Evolutionary conservation across 2,888 invertebrate species (phyloP), one percentile per base, ranked within the genome.

Genomic region (Hybos culiciformis): DNA sequence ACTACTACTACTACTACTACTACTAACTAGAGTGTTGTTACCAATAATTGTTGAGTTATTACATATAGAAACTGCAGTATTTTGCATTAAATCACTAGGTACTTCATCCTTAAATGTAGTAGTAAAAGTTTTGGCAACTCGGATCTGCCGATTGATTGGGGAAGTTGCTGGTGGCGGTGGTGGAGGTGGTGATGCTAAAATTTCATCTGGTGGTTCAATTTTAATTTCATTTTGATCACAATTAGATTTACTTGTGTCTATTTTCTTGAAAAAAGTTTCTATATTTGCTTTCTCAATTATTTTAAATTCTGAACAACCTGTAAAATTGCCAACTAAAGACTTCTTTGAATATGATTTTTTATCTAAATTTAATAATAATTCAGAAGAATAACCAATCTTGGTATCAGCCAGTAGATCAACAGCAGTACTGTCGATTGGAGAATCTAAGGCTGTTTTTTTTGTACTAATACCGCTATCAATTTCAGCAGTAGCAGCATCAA

Each of bases 221-320:
- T 58, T 60, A 15, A 54, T 52, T 8, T 44, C 45, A 4, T 51
- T 46, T 21, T 51, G 40, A 39, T 50, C 41, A 20, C 47, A 39
- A 21, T 20, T 21, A 14, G 32, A 11, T 20, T 37, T 17, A 12
- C 20, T 24, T 42, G 50, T 31, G 24, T 51, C 48, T 33, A 53
- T 51, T 37, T 55, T 56, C 34, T 55, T 56, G 37, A 65, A 65
- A 54, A 65, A 65, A n/a, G 46, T 43, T n/a, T 56, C 57, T 37
- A 57, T 51, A 18, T 48, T 49, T 15, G 54, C 40, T 45, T 41
- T 3, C 47, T 46, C 48, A 26, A 18, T 39, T 14, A 6, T 29
- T 20, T 26, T 32, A 39, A 48, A 50, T 12, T 39, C 19, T 15
- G 48, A 50, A 39, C 42, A 37, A 32, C 21, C 48, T 42, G 24